Evolutionary conservation across 2,888 invertebrate species (phyloP).

Genomic region (Strigamia crassipes): DNA sequence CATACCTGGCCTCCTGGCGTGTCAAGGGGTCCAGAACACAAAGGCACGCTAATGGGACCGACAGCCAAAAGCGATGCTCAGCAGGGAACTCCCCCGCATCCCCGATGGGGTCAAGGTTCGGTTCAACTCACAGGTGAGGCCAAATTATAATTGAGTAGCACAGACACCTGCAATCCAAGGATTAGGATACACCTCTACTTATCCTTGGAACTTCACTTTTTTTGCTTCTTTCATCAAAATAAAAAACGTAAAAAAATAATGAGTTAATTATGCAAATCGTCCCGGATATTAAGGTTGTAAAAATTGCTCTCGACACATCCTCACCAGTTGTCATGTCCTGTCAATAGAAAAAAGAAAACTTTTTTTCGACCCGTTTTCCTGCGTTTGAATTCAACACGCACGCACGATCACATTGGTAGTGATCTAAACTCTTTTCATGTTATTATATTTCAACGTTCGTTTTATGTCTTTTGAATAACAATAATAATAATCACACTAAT

Average conservation of each 20-base stretch:
- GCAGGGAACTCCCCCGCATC: constrained; percentile 37
- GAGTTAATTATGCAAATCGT: neutral
- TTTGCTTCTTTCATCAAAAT: neutral
- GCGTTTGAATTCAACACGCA: constrained; percentile 13
- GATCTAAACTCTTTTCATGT: constrained; percentile 7
- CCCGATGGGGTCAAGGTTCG: constrained; percentile 38
- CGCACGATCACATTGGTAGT: constrained; percentile 6
- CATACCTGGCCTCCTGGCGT: constrained; percentile 42
- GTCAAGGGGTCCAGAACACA: constrained; percentile 29
- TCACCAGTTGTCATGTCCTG: constrained; percentile 38
- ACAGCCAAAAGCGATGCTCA: constrained; percentile 42
- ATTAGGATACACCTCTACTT: constrained; percentile 4
- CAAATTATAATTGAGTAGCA: constrained; percentile 28
- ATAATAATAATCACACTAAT: neutral
- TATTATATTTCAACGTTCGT: constrained; percentile 19
- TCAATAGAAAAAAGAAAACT: constrained; percentile 20
- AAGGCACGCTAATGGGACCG: constrained; percentile 40
- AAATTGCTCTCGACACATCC: constrained; percentile 38
- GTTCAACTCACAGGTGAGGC: constrained; percentile 32
- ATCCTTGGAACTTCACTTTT: neutral
- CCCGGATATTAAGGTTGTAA: constrained; percentile 32
- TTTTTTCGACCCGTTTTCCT: constrained; percentile 15
- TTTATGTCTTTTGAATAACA: constrained; percentile 6
- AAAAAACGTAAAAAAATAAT: neutral
- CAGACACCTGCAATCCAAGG: constrained; percentile 38